These are phyloP conservation scores for Stictonetta naevosa DNA, from an alignment of 2,113 vertebrate genomes.

Conservation along the genomic window DNA sequence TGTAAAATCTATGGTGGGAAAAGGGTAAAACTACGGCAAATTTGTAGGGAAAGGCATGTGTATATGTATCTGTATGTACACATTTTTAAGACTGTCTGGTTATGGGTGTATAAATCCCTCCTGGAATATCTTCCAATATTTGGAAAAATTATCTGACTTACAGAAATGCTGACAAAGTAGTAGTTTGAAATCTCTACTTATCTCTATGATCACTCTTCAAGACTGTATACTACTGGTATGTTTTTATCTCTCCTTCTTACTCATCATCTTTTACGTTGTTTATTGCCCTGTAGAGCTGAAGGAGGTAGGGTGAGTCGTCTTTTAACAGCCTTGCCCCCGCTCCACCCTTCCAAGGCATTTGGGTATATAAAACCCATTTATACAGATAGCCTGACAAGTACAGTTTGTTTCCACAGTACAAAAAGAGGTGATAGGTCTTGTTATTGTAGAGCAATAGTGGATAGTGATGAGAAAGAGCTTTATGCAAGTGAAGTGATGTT, in stretches of 20 bases:
- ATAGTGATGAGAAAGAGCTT: not conserved
- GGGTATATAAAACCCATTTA: not conserved
- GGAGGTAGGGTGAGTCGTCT: not conserved
- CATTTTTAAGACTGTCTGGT: not conserved
- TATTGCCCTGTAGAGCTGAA: not conserved
- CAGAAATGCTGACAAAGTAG: not conserved
- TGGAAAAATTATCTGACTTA: not conserved
- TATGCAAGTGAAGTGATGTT: not conserved
- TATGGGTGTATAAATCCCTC: not conserved
- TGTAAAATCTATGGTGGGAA: not conserved
- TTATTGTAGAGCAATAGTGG: not conserved
- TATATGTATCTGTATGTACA: not conserved
- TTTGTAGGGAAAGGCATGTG: not conserved
- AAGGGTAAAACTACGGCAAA: not conserved
- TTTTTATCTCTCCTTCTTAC: not conserved
- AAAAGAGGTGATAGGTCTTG: not conserved
- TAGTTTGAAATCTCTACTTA: not conserved
- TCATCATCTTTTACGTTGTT: not conserved
- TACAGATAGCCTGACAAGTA: not conserved
- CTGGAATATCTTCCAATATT: not conserved
- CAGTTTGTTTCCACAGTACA: not conserved
- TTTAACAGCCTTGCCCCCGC: not conserved
- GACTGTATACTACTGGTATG: not conserved
- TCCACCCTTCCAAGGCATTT: not conserved
- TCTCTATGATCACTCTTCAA: not conserved